A percentile compares a stretch with the other conserved stretches of the same genome.
These are phyloP conservation scores for Erebia ligea DNA, from an alignment of 2,888 invertebrate genomes.

Conservation along the genomic window DNA sequence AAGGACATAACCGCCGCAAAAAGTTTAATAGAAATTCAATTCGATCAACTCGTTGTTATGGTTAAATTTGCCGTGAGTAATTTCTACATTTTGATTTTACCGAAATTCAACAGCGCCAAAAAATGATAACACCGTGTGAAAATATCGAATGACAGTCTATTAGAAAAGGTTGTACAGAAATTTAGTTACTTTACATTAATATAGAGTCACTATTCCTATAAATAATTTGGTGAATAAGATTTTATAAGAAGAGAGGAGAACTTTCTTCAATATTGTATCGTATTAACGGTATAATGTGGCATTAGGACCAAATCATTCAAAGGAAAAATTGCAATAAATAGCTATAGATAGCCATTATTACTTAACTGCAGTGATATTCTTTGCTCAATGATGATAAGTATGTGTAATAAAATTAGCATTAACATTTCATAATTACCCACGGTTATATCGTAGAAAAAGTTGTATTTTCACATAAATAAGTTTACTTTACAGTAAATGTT, in stretches of 20 bases:
- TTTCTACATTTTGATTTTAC: slow-evolving; percentile 1
- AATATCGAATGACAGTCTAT: slow-evolving; percentile 76
- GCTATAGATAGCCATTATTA: not conserved
- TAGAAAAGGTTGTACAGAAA: slow-evolving; percentile 44
- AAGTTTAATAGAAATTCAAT: slow-evolving; percentile 16
- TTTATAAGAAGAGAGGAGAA: slow-evolving; percentile 37
- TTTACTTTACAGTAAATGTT: too few relatives aligned
- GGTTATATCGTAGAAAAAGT: not conserved
- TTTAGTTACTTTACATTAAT: not conserved
- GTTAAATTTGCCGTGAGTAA: slow-evolving; percentile 32
- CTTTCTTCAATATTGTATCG: slow-evolving; percentile 73
- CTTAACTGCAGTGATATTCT: not conserved
- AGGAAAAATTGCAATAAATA: slow-evolving; percentile 78
- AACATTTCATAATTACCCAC: not conserved
- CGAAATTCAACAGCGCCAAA: slow-evolving; percentile 43
- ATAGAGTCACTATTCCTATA: slow-evolving; percentile 1
- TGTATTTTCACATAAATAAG: not conserved
- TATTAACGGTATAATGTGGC: slow-evolving; percentile 73
- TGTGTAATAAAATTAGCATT: not conserved
- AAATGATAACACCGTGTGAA: slow-evolving; percentile 74
- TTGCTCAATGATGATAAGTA: not conserved
- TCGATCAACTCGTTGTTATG: slow-evolving; percentile 24
- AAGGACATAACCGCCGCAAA: not conserved
- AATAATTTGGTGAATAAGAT: slow-evolving; percentile 37
- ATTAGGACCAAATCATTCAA: slow-evolving; percentile 75